Evolutionary conservation across 2,113 vertebrate genomes (phyloP).

Genomic region (Castor canadensis): DNA sequence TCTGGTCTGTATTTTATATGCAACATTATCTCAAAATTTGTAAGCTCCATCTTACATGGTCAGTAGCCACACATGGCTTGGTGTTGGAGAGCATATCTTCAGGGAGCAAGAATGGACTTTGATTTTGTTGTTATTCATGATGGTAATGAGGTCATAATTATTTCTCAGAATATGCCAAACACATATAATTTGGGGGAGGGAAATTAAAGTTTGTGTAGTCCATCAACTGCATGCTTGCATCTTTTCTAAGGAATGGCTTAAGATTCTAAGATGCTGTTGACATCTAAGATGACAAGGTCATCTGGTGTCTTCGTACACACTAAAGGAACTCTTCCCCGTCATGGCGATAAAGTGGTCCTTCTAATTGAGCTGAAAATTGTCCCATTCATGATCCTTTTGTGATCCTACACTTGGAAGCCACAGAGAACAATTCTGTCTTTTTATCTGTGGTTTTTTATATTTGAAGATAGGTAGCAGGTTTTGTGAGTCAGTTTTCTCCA

Average conservation of each 20-base stretch:
- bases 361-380: slow-evolving; percentile 23
- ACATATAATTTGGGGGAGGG: neutral
- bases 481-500: neutral
- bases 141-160: neutral
- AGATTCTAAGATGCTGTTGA: neutral
- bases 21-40: neutral
- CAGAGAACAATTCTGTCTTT: neutral
- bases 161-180: slow-evolving; percentile 1
- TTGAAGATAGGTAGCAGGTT: neutral
- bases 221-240: neutral
- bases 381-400: neutral
- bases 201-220: neutral
- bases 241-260: neutral
- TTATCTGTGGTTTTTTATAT: neutral
- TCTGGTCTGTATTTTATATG: neutral
- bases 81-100: neutral
- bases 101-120: neutral
- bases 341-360: neutral
- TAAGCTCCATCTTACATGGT: neutral
- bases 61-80: neutral
- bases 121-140: neutral
- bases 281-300: neutral
- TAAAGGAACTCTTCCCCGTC: no score
- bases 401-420: neutral
- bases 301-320: no score